Evolutionary conservation across 2,888 invertebrate genomes (phyloP).

Genomic region (Sminthurides aquaticus): DNA sequence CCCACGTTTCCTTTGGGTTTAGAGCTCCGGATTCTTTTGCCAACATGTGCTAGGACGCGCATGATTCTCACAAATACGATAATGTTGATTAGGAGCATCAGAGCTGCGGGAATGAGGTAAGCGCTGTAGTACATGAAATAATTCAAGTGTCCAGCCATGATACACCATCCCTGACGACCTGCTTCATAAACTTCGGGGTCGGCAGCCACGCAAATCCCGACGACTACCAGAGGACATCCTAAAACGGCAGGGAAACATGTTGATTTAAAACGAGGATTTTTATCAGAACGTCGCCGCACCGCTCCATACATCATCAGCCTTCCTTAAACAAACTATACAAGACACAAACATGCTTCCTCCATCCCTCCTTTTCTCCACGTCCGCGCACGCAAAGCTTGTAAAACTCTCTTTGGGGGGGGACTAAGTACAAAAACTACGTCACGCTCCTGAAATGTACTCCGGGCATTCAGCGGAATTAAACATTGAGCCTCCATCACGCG

Average conservation of each 20-base stretch:
- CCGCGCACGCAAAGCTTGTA: too few relatives aligned
- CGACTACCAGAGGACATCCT: slow-evolving; percentile 47
- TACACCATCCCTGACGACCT: slow-evolving; percentile 46
- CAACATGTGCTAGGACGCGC: slow-evolving; percentile 44
- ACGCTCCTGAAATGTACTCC: too few relatives aligned
- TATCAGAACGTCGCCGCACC: not conserved
- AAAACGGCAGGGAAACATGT: too few relatives aligned
- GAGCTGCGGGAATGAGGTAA: slow-evolving; percentile 48
- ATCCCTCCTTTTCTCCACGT: too few relatives aligned
- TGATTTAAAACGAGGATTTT: slow-evolving; percentile 8
- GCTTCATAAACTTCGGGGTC: slow-evolving; percentile 46
- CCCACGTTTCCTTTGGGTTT: not conserved
- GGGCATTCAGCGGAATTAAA: too few relatives aligned
- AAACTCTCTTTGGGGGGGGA: too few relatives aligned
- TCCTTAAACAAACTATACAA: too few relatives aligned
- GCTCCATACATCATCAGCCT: too few relatives aligned
- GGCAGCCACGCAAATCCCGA: slow-evolving; percentile 46
- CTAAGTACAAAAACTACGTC: too few relatives aligned
- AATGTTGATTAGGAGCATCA: slow-evolving; percentile 48
- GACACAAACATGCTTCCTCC: too few relatives aligned
- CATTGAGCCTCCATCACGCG: too few relatives aligned
- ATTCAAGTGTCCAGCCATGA: slow-evolving; percentile 47
- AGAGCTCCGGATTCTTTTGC: not conserved
- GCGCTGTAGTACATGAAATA: slow-evolving; percentile 47
- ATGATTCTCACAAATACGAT: slow-evolving; percentile 48